phyloP scores from a whole-genome alignment of 1,140 invertebrate genomes.

The Scaptomyza hsui region DNA sequence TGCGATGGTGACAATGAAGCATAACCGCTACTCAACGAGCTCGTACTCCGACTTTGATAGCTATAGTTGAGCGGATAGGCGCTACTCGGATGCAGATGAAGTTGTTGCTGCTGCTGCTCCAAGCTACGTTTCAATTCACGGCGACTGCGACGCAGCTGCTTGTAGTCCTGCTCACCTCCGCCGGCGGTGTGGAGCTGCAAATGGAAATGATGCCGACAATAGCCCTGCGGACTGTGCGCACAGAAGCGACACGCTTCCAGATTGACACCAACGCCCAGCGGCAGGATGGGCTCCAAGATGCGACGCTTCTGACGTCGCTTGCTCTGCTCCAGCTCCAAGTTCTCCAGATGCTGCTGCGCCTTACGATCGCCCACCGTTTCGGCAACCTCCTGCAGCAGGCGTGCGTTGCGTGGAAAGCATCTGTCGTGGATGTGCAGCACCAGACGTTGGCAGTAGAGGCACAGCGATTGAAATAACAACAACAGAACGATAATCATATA shows the following conservation, averaged over 20 bases:
- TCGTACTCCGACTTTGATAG: constrained; percentile 47
- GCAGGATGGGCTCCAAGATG: constrained; percentile 57
- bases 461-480: constrained; percentile 83
- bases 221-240: constrained; percentile 80
- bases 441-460: constrained; percentile 81
- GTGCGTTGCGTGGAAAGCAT: constrained; percentile 80
- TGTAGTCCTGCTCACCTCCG: constrained; percentile 56
- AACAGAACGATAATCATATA: constrained; percentile 83
- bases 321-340: constrained; percentile 60
- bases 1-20: constrained; percentile 29
- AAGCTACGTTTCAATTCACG: constrained; percentile 68
- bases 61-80: constrained; percentile 41
- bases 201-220: constrained; percentile 80
- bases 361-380: constrained; percentile 78
- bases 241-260: constrained; percentile 78
- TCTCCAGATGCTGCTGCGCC: constrained; percentile 64
- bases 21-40: constrained; percentile 68
- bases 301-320: constrained; percentile 67
- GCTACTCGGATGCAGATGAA: neutral
- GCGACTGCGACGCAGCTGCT: constrained; percentile 62
- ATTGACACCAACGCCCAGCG: constrained; percentile 52
- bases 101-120: constrained; percentile 60
- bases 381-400: constrained; percentile 76
- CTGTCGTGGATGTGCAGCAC: constrained; percentile 80
- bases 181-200: constrained; percentile 61